These are phyloP conservation scores for Pristionchus maxplancki DNA, from an alignment of 2,888 invertebrate genomes.

Conservation along the genomic window DNA sequence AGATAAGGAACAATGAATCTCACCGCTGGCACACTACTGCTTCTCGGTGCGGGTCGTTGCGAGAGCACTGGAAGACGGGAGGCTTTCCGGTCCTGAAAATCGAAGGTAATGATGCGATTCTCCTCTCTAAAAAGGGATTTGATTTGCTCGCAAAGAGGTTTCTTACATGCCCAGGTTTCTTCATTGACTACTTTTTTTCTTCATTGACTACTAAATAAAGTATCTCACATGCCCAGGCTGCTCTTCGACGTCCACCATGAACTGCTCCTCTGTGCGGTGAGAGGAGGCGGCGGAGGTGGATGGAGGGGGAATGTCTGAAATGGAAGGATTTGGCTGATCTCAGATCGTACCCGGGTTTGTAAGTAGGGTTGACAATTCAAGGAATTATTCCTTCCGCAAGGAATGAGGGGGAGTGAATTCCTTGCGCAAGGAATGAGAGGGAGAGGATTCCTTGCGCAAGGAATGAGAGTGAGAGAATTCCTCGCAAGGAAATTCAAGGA, in stretches of 20 bases:
- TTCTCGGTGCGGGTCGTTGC: background rate
- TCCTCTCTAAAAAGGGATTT: too few relatives aligned
- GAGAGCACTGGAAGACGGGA: conserved; percentile 33
- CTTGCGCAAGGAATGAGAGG: too few relatives aligned
- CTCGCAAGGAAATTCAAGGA: too few relatives aligned
- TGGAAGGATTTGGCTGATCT: too few relatives aligned
- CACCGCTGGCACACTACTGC: conserved; percentile 27
- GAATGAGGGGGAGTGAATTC: background rate
- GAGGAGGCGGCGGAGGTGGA: background rate
- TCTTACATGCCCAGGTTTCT: background rate
- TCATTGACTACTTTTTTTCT: too few relatives aligned
- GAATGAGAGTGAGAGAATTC: too few relatives aligned
- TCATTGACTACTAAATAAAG: background rate
- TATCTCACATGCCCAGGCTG: background rate
- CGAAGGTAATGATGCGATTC: too few relatives aligned
- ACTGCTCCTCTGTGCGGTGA: background rate
- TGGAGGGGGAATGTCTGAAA: background rate
- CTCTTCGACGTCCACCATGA: background rate
- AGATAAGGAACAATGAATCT: background rate
- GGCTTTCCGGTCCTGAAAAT: conserved; percentile 17
- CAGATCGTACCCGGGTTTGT: too few relatives aligned
- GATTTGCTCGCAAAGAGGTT: background rate
- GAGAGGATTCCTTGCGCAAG: too few relatives aligned
- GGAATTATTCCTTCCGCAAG: too few relatives aligned
- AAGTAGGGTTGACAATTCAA: too few relatives aligned